Evolutionary conservation across 2,797 vertebrate genomes (phyloP).

Genomic region (Notoglanidium macrostoma): DNA sequence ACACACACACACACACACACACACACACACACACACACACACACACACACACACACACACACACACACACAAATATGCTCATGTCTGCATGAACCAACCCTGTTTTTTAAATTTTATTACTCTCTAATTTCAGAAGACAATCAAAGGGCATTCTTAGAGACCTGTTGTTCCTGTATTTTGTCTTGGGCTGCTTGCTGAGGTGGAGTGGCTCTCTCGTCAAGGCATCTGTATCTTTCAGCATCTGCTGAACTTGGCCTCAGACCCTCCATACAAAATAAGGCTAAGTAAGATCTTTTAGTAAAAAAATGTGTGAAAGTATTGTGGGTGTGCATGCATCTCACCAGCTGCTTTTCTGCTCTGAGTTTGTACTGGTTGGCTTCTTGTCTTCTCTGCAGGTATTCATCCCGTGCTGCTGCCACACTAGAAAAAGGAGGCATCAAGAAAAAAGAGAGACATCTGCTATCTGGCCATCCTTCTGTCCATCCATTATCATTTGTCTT

Average conservation of each 20-base stretch:
- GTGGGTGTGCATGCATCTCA: slow-evolving; percentile 62
- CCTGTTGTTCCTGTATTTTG: slow-evolving; percentile 69
- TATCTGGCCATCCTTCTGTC: neutral
- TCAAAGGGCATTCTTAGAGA: slow-evolving; percentile 26
- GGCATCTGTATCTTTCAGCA: slow-evolving; percentile 53
- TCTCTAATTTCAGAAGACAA: neutral
- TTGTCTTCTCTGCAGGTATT: slow-evolving; percentile 84
- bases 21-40: neutral
- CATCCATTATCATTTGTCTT: neutral
- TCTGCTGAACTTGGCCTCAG: slow-evolving; percentile 84
- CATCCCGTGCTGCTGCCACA: slow-evolving; percentile 73
- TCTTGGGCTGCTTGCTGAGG: slow-evolving; percentile 50
- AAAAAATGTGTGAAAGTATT: neutral
- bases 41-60: slow-evolving; percentile 3
- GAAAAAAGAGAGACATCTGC: neutral
- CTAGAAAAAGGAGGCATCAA: slow-evolving; percentile 61
- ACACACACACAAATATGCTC: neutral
- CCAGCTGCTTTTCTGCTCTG: slow-evolving; percentile 91
- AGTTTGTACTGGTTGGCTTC: slow-evolving; percentile 88
- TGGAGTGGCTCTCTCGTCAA: slow-evolving; percentile 54
- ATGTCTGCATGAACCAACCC: neutral
- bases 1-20: slow-evolving; percentile 18
- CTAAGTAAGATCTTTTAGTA: neutral
- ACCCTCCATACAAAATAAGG: slow-evolving; percentile 70
- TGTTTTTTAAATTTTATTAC: neutral